Evolutionary conservation across 2,113 vertebrate species (phyloP), one percentile per base, ranked within the genome.

Genomic region (Aptenodytes forsteri): DNA sequence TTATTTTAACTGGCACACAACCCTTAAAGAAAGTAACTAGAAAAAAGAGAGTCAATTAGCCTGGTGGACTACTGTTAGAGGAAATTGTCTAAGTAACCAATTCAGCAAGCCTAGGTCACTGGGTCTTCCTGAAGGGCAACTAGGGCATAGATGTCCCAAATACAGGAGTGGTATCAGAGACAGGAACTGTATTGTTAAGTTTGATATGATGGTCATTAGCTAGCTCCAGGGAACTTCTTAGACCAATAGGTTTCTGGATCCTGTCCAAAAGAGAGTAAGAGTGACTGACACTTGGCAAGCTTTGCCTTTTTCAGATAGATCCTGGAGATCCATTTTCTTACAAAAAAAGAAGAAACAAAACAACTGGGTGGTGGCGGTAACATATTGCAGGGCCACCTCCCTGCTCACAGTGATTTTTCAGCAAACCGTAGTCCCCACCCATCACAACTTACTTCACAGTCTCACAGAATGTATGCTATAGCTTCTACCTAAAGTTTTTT

Each of bases 41-140:
- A 14, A 84, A 78, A 64, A 3, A 16, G 3, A 56, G 6, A 64
- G 21, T n/a, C 11, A 5, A 9, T 49, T 87, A 0, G 0, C 8
- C 25, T 49, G 21, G 6, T 40, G 26, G 2, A 23, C 4, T 66
- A 10, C 23, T 14, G 13, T n/a, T 58, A 61, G 16, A 66, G 9
- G 16, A 21, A 56, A 69, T 56, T 79, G 21, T 12, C 38, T 64
- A 47, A 79, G 29, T 42, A 91, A 83, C 6, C 29, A 46, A 3
- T 38, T 61, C n/a, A 77, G 26, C 34, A 92, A 59, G 12, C 13
- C 7, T 46, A 56, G 34, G 20, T 52, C 55, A 82, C 5, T 22
- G 20, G 8, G 20, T 67, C 42, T 86, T 89, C 66, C 71, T 83
- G 36, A 83, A 75, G 38, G 56, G 11, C 42, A 62, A 7, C 12